phyloP scores from a whole-genome alignment of 1,140 invertebrate genomes.

The Babylonia areolata region DNA sequence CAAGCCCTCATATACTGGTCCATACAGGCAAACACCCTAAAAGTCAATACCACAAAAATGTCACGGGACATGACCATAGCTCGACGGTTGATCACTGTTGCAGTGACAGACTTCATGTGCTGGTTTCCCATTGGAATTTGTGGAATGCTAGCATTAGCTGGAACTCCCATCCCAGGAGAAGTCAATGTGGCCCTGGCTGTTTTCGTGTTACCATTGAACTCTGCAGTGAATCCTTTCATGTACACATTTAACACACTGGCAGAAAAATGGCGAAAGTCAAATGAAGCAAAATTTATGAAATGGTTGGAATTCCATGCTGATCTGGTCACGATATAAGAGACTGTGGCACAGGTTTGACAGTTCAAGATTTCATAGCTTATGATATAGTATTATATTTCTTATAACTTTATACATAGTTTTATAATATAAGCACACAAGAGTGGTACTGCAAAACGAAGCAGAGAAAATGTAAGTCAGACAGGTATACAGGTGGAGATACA shows the following conservation, averaged over 20 bases:
- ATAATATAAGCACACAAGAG: too few species aligned
- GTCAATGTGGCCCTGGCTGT: neutral
- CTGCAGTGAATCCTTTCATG: neutral
- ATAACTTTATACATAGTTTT: too few species aligned
- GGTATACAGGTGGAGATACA: too few species aligned
- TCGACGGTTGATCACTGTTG: neutral
- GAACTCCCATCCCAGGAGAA: neutral
- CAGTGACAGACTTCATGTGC: neutral
- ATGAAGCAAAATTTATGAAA: neutral
- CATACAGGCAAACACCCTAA: neutral
- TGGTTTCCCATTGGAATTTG: neutral
- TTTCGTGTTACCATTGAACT: neutral
- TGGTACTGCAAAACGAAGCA: too few species aligned
- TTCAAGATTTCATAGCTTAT: too few species aligned
- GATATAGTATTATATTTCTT: too few species aligned
- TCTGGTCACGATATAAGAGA: too few species aligned
- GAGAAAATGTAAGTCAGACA: too few species aligned
- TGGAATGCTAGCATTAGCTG: neutral
- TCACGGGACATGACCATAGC: constrained; percentile 2
- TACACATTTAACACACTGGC: neutral
- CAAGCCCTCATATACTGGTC: too few species aligned
- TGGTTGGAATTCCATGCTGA: neutral
- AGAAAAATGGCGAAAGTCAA: neutral
- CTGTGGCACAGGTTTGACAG: too few species aligned
- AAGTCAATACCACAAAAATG: neutral